phyloP scores from a whole-genome alignment of 1,140 invertebrate genomes.

The Aphis gossypii region DNA sequence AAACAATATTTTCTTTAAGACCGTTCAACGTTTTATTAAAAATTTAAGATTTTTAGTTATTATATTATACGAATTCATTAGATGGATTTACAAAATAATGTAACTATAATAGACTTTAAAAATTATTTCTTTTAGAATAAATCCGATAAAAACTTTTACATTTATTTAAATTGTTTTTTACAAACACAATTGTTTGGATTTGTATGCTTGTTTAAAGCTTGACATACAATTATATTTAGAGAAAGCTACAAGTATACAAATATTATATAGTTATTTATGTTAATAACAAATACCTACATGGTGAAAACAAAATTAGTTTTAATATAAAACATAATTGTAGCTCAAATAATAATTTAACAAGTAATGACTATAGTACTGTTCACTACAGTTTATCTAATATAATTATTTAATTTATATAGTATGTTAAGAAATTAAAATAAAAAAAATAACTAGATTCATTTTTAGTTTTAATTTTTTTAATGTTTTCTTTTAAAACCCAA shows the following conservation, averaged over 20 bases:
- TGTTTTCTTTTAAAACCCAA: neutral
- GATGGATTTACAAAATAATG: neutral
- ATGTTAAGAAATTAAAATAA: too few species aligned
- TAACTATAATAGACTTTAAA: neutral
- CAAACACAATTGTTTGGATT: neutral
- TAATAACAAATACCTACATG: neutral
- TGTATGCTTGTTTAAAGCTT: neutral
- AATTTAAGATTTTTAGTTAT: neutral
- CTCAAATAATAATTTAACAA: neutral
- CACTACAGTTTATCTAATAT: too few species aligned
- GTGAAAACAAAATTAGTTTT: neutral
- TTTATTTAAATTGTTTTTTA: neutral
- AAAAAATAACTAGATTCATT: too few species aligned
- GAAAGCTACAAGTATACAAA: neutral
- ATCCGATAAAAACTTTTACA: neutral
- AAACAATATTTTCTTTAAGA: neutral
- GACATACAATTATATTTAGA: neutral
- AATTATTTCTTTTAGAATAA: neutral
- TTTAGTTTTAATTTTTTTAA: neutral
- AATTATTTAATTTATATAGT: too few species aligned
- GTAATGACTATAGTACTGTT: neutral
- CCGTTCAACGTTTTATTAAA: neutral
- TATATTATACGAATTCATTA: neutral
- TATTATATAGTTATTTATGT: conserved; percentile 3
- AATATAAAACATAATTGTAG: neutral